These are phyloP conservation scores for Laticauda laticaudata DNA, from an alignment of 2,113 vertebrate genomes.

Conservation along the genomic window DNA sequence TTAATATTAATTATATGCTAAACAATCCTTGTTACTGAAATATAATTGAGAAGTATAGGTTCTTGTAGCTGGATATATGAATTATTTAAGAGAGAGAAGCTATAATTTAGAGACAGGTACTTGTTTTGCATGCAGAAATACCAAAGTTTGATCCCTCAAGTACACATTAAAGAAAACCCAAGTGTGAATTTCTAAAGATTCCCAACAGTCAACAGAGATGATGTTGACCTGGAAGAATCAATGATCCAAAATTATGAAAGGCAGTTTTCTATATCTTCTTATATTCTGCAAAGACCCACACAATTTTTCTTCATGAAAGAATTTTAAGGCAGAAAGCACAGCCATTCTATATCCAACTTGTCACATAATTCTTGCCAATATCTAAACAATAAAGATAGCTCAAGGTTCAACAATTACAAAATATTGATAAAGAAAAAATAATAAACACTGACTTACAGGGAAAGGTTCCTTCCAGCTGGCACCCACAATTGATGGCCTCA, in stretches of 20 bases:
- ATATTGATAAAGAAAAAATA: not conserved
- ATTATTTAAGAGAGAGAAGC: not conserved
- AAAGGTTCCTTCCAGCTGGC: slow-evolving; percentile 99
- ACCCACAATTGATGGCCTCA: slow-evolving; percentile 95
- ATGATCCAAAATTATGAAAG: not conserved
- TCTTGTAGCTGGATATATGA: not conserved
- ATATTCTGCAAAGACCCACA: not conserved
- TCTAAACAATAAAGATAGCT: not conserved
- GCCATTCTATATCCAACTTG: not conserved
- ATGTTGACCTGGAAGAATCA: not conserved
- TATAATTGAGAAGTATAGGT: not conserved
- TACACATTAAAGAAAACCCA: not conserved
- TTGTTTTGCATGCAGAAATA: not conserved
- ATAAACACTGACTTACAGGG: slow-evolving; percentile 79
- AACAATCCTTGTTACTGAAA: not conserved
- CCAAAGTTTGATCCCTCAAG: not conserved
- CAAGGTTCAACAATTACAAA: not conserved
- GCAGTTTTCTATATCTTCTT: not conserved
- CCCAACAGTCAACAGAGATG: not conserved
- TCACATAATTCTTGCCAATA: not conserved
- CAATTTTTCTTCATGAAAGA: not conserved
- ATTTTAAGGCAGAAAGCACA: not conserved
- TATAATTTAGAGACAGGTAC: not conserved
- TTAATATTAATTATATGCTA: not conserved
- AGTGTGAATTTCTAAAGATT: not conserved